These are phyloP conservation scores for Eupithecia dodoneata DNA, from an alignment of 2,888 invertebrate species.

Conservation along the genomic window DNA sequence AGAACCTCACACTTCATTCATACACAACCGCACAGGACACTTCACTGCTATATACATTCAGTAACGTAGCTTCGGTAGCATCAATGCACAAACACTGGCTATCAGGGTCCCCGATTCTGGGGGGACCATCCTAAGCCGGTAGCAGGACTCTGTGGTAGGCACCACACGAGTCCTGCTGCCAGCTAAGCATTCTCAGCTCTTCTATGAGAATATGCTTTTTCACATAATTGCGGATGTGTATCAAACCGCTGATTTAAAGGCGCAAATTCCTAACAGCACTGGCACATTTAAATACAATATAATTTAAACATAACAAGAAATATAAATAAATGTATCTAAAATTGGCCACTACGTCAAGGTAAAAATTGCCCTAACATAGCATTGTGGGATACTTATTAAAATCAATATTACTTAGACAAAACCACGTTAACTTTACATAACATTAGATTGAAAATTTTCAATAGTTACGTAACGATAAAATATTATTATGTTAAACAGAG, in stretches of 20 bases:
- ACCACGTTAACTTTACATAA: background rate
- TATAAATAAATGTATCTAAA: background rate
- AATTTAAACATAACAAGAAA: background rate
- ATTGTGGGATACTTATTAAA: background rate
- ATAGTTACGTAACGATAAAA: background rate
- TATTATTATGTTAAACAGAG: background rate
- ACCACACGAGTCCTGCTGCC: too few species aligned
- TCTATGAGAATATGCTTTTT: background rate
- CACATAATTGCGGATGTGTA: background rate
- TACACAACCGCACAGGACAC: conserved; percentile 39
- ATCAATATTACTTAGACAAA: background rate
- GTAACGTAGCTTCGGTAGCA: background rate
- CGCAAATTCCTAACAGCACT: background rate
- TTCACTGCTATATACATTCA: conserved; percentile 1
- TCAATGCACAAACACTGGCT: background rate
- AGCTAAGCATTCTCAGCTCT: background rate
- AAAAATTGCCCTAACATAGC: background rate
- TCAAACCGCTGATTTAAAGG: background rate
- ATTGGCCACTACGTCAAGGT: background rate
- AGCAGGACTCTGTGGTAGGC: background rate
- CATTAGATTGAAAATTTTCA: background rate
- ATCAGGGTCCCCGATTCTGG: background rate
- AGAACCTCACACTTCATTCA: conserved; percentile 20
- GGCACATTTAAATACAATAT: background rate
- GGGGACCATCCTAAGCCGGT: background rate